These are phyloP conservation scores for Colaptes auratus DNA, from an alignment of 2,113 vertebrate species.

Conservation along the genomic window DNA sequence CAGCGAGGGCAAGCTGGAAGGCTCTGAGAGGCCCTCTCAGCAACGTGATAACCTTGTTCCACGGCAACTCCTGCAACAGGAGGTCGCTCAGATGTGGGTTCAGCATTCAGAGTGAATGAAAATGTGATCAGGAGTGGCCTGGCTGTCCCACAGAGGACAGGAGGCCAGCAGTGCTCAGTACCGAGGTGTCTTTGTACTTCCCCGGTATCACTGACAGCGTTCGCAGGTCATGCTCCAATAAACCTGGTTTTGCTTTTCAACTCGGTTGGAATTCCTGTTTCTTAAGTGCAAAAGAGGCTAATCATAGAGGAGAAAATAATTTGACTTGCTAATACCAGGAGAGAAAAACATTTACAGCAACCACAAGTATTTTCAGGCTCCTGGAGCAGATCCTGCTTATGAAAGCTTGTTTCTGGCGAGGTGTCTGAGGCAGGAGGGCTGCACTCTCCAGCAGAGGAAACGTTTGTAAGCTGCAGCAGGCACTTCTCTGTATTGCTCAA, in stretches of 20 bases:
- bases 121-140: not conserved
- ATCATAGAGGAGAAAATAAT: conserved; percentile 71
- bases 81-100: not conserved
- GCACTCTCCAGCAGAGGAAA: conserved; percentile 20
- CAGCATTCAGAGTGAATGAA: not conserved
- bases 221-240: not conserved
- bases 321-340: conserved; percentile 73
- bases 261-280: conserved; percentile 65
- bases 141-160: not conserved
- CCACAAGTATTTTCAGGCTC: conserved; percentile 71
- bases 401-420: conserved; percentile 53
- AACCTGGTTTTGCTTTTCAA: conserved; percentile 44
- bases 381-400: conserved; percentile 4
- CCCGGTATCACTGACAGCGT: not conserved
- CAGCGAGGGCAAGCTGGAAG: not conserved
- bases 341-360: conserved; percentile 66
- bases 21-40: not conserved
- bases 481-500: not conserved
- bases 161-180: not conserved
- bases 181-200: not conserved
- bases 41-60: not conserved
- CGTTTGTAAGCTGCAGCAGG: not conserved
- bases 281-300: conserved; percentile 71
- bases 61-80: not conserved
- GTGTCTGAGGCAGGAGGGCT: conserved; percentile 27